Evolutionary conservation across 2,888 invertebrate species (phyloP), one percentile per base, ranked within the genome.

Genomic region (Scaptomyza cyrtandrae): DNA sequence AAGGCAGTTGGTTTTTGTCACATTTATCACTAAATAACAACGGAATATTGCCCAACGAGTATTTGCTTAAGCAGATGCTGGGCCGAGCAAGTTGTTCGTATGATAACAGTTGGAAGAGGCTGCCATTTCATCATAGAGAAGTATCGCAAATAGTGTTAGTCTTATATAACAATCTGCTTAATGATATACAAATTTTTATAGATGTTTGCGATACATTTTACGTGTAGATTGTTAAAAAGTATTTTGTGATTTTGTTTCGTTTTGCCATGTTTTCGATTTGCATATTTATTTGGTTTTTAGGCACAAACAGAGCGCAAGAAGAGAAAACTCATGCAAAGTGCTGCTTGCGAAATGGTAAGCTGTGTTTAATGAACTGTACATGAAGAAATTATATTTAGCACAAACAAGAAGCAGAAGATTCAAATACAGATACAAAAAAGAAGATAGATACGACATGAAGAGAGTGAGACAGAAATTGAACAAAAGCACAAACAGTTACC

Each of bases 321-420:
- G 33, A 33, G 60, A 53, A 44, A 57, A 29, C 29, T 37, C 45
- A 11, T 59, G 74, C 60, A 58, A 66, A 78, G 63, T 66, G 74
- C 66, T 70, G 66, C 53, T 61, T 63, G 57, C 66, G 62, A 66
- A 54, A 71, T 59, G 72, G 72, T 67, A 72, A 68, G 81, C 74
- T 82, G 64, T 76, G 88, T 76, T 85, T 85, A 85, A 85, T 87
- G 86, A 85, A 85, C 85, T 85, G 85, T 60, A 69, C 65, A 86
- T 69, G 70, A 67, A 77, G 86, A 80, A 87, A 87, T 82, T 82
- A 87, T 86, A 80, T 82, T 82, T 85, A 76, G 78, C 72, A 67
- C 63, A 83, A 70, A 68, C 86, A 75, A 75, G 77, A 75, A 75
- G 77, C 80, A 74, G 24, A 9, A 50, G 39, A 53, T 52, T 52